Evolutionary conservation across 2,888 invertebrate species (phyloP), one percentile per base, ranked within the genome.

Genomic region (Clunio marinus): DNA sequence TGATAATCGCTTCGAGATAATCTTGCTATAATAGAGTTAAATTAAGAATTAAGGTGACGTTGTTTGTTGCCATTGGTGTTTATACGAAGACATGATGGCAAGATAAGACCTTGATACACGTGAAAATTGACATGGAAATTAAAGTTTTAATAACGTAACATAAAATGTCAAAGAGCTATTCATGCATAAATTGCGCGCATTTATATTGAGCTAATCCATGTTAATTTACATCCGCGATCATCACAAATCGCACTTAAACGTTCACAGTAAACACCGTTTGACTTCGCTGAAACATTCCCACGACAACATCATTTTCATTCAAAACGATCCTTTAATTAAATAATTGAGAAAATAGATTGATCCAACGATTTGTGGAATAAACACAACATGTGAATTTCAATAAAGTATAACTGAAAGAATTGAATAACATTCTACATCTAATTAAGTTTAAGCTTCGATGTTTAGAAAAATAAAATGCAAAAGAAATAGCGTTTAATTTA

Each of bases 311-410:
- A 32, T 32, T 32, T 13, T 13, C 13, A 13, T 13, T 32, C 35
- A 32, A 32, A 32, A 32, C n/a, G 41, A 41, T 59, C 20, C 20
- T 13, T 28, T 59, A 59, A 59, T 59, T 28, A 59, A 28, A 59
- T 59, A 59, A 59, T 59, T 59, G 32, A n/a, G 20, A 59, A 32
- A 59, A 27, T 59, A 28, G 58, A 59, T 32, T 32, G 32, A 32
- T 32, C 32, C 7, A 32, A 5, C 10, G 32, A 32, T 32, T 10
- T 10, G 32, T 32, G 5, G 10, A 32, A 8, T 32, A 32, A 10
- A n/a, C n/a, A 32, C 35, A 32, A 32, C 35, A 32, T 32, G 35
- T 32, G 35, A 32, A 32, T 13, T 5, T n/a, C n/a, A n/a, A n/a
- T n/a, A n/a, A n/a, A n/a, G n/a, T n/a, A n/a, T n/a, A n/a, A n/a